Evolutionary conservation across 2,888 invertebrate genomes (phyloP).

Genomic region (Andrena praecox): DNA sequence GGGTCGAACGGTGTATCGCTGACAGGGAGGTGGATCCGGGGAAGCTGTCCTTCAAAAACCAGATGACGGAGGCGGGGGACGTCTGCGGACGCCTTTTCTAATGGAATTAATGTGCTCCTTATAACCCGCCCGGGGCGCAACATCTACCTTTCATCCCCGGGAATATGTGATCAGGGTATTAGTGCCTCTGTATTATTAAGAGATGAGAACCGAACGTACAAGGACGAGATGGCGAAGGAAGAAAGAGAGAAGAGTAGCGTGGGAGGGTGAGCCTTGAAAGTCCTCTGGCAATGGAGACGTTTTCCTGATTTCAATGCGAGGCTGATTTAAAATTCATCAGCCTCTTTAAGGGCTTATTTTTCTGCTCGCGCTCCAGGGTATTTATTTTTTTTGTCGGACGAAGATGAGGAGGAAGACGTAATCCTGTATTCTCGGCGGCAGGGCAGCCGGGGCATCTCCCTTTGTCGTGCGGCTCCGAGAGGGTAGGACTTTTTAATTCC

Average conservation of each 20-base stretch:
- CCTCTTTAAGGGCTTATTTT: slow-evolving; percentile 85
- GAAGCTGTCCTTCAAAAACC: slow-evolving; percentile 53
- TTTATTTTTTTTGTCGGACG: slow-evolving; percentile 78
- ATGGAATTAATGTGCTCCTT: slow-evolving; percentile 84
- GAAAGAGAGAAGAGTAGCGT: slow-evolving; percentile 27
- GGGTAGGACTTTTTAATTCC: slow-evolving; percentile 72
- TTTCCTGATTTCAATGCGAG: slow-evolving; percentile 83
- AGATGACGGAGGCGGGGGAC: neutral
- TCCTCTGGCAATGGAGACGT: slow-evolving; percentile 82
- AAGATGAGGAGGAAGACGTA: slow-evolving; percentile 70
- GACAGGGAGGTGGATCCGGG: slow-evolving; percentile 37
- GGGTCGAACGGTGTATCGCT: slow-evolving; percentile 38
- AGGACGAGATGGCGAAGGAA: slow-evolving; percentile 46
- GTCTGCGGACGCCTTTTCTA: slow-evolving; percentile 76
- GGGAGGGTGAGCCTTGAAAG: slow-evolving; percentile 73
- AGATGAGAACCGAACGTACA: slow-evolving; percentile 81
- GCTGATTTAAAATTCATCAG: slow-evolving; percentile 85
- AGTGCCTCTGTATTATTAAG: slow-evolving; percentile 84
- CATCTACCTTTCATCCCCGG: slow-evolving; percentile 83
- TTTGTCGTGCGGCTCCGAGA: slow-evolving; percentile 58
- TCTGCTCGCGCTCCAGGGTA: slow-evolving; percentile 83
- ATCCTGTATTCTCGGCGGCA: slow-evolving; percentile 75
- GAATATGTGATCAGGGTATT: slow-evolving; percentile 85
- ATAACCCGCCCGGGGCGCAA: slow-evolving; percentile 81
- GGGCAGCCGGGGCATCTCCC: slow-evolving; percentile 64